Evolutionary conservation across 2,113 vertebrate species (phyloP).

Genomic region (Labrus mixtus): DNA sequence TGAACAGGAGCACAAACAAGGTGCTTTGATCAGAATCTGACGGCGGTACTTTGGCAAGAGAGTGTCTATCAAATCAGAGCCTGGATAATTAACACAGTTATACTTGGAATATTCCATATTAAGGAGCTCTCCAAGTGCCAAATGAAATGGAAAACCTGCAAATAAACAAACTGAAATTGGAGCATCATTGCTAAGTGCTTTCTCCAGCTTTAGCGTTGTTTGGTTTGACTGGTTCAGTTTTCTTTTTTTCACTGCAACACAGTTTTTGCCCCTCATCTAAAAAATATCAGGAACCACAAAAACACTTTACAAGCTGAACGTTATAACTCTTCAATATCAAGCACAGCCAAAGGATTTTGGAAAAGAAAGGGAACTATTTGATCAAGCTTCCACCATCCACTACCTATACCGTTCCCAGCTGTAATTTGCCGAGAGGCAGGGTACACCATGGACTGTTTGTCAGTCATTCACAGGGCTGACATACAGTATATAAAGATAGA

Average conservation of each 20-base stretch:
- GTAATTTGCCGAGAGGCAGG: too few species aligned
- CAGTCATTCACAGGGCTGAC: too few species aligned
- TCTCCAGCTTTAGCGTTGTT: background rate
- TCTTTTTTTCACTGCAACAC: background rate
- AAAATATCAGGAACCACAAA: background rate
- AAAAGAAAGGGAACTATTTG: too few species aligned
- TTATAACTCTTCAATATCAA: too few species aligned
- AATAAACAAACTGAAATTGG: background rate
- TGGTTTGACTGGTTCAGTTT: background rate
- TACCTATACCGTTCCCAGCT: too few species aligned
- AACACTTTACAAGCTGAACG: too few species aligned
- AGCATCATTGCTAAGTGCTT: background rate
- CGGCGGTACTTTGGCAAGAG: conserved; percentile 6
- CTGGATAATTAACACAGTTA: conserved; percentile 9
- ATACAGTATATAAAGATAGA: too few species aligned
- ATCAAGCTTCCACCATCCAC: too few species aligned
- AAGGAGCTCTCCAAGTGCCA: background rate
- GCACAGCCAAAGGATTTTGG: too few species aligned
- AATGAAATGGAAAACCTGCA: background rate
- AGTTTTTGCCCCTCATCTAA: background rate
- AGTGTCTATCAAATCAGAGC: conserved; percentile 16
- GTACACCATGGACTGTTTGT: too few species aligned
- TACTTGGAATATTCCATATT: conserved; percentile 5
- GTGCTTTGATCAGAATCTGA: conserved; percentile 40
- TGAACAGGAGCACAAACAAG: conserved; percentile 19